A percentile compares a stretch with the other conserved stretches of the same genome.
Evolutionary conservation across 1,140 invertebrate genomes (phyloP).

Genomic region (Nasonia vitripennis): DNA sequence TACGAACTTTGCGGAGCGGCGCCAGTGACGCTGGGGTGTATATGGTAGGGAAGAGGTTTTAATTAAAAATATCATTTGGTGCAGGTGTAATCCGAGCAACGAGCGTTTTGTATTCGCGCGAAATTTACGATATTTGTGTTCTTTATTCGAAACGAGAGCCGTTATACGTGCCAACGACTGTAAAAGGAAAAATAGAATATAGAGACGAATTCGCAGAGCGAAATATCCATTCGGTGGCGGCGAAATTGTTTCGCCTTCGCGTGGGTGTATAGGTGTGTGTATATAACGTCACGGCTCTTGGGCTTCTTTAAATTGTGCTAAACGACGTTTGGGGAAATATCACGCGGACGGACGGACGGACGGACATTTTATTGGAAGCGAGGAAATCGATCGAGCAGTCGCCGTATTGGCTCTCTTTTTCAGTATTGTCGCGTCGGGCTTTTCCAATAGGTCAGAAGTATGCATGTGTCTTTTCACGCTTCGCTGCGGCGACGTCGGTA

Average conservation of each 20-base stretch:
- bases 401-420: neutral
- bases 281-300: too few species aligned
- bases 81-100: neutral
- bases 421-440: neutral
- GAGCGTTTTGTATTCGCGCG: too few species aligned
- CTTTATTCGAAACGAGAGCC: too few species aligned
- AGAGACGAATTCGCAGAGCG: too few species aligned
- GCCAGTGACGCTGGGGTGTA: neutral
- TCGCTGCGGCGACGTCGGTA: neutral
- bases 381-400: constrained; percentile 13
- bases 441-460: constrained; percentile 4
- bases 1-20: neutral
- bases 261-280: too few species aligned
- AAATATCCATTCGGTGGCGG: too few species aligned
- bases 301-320: neutral
- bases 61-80: neutral
- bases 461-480: constrained; percentile 32
- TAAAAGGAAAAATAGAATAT: too few species aligned
- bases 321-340: constrained; percentile 18
- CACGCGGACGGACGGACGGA: neutral
- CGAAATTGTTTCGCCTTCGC: neutral
- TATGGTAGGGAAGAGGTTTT: neutral
- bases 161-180: too few species aligned
- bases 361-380: constrained; percentile 35
- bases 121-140: too few species aligned